phyloP scores from a whole-genome alignment of 2,113 vertebrate genomes.

The Rhea americana region DNA sequence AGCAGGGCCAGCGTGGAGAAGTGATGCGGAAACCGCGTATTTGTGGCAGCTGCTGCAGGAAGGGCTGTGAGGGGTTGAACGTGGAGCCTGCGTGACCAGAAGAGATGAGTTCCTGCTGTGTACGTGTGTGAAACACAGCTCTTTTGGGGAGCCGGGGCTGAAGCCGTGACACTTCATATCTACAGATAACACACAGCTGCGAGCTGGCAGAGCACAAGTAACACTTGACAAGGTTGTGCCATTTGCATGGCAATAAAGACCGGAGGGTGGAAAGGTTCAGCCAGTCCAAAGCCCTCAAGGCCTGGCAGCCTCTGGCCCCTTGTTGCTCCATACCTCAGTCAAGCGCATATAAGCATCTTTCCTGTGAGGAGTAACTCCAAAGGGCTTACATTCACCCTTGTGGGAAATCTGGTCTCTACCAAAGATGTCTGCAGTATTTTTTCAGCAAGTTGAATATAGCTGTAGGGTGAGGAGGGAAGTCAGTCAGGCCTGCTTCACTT shows the following conservation, averaged over 20 bases:
- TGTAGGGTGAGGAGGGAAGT: neutral
- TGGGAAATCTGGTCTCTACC: neutral
- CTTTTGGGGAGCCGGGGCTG: neutral
- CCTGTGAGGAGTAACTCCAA: neutral
- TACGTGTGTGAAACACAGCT: neutral
- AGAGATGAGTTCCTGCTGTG: neutral
- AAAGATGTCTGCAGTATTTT: neutral
- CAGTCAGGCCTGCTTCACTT: neutral
- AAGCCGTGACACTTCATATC: rapidly evolving
- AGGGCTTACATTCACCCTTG: neutral
- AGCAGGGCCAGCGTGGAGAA: neutral
- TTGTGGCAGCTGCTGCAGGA: neutral
- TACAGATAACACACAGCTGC: neutral
- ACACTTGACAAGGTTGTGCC: neutral
- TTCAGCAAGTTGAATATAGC: neutral
- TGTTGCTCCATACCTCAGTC: neutral
- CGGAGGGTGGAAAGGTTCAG: neutral
- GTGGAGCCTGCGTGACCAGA: neutral
- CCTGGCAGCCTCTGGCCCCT: neutral
- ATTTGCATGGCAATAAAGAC: rapidly evolving
- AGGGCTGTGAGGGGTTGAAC: neutral
- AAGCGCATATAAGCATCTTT: neutral
- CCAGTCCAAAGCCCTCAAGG: neutral
- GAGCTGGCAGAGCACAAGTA: neutral
- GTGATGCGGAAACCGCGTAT: neutral